Percentiles rank a stretch among this genome's conserved stretches.
phyloP scores from a whole-genome alignment of 2,113 vertebrate species.

The Kryptolebias marmoratus region DNA sequence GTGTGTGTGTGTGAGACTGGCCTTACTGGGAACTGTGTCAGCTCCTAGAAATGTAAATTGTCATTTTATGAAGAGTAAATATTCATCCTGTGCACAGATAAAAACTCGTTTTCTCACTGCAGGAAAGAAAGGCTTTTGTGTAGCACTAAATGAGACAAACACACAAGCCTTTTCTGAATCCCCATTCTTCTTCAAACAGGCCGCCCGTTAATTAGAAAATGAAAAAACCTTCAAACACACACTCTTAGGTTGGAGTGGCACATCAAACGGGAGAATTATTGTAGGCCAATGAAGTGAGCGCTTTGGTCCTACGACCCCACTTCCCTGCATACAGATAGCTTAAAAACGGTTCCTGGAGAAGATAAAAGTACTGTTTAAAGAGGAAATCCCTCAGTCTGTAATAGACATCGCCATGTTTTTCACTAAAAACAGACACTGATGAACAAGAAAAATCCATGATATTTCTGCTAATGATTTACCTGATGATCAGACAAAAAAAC shows the following conservation, averaged over 20 bases:
- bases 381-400: neutral
- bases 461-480: too few species aligned
- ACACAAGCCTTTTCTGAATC: conserved; percentile 47
- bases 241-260: conserved; percentile 54
- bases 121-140: conserved; percentile 39
- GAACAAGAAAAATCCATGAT: too few species aligned
- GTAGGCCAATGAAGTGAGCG: conserved; percentile 17
- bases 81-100: conserved; percentile 21
- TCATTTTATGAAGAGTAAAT: conserved; percentile 12
- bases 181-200: conserved; percentile 58
- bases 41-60: conserved; percentile 3
- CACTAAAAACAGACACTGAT: too few species aligned
- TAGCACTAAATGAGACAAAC: conserved; percentile 38
- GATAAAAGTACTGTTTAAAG: conserved; percentile 26
- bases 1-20: conserved; percentile 29
- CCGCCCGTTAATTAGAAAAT: conserved; percentile 68
- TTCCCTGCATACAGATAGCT: conserved; percentile 16
- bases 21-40: conserved; percentile 10
- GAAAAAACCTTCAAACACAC: conserved; percentile 62
- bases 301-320: conserved; percentile 29
- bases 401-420: too few species aligned
- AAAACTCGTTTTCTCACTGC: conserved; percentile 21
- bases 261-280: conserved; percentile 44
- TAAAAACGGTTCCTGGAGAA: conserved; percentile 25
- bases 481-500: too few species aligned